Percentiles rank a stretch among this genome's conserved stretches.
Evolutionary conservation across 2,888 invertebrate species (phyloP).

Genomic region (Scrobipalpa costella): DNA sequence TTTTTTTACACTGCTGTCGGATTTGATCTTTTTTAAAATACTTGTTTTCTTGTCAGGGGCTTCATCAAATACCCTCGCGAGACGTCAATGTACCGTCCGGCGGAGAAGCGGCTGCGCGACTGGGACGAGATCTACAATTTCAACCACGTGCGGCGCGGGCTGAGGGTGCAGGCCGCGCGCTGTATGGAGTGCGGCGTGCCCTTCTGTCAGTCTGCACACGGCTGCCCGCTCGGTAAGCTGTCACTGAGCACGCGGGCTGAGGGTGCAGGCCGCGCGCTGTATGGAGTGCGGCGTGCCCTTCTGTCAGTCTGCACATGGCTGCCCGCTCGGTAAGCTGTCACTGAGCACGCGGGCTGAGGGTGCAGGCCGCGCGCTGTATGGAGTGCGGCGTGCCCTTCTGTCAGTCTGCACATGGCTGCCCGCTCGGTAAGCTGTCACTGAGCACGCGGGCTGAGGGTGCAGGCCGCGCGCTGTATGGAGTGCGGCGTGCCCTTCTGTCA

Average conservation of each 20-base stretch:
- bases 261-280: constrained; percentile 95
- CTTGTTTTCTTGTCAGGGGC: constrained; percentile 80
- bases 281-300: constrained; percentile 99
- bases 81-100: constrained; percentile 91
- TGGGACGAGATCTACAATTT: constrained; percentile 99
- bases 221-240: constrained; percentile 13
- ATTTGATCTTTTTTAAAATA: too few species aligned
- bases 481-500: constrained; percentile 94
- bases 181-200: constrained; percentile 98
- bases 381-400: constrained; percentile 95
- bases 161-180: constrained; percentile 94
- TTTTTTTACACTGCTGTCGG: background rate
- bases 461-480: constrained; percentile 99
- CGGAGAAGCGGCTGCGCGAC: constrained; percentile 92
- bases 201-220: constrained; percentile 88
- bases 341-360: constrained; percentile 94
- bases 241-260: constrained; percentile 89
- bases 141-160: constrained; percentile 91
- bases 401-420: constrained; percentile 81
- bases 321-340: constrained; percentile 98
- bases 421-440: constrained; percentile 88
- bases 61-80: constrained; percentile 98
- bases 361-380: constrained; percentile 98
- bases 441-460: constrained; percentile 93
- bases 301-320: constrained; percentile 91